Conservation (phyloP, 2,797 vertebrate genomes). For the Bucorvus abyssinicus region DNA sequence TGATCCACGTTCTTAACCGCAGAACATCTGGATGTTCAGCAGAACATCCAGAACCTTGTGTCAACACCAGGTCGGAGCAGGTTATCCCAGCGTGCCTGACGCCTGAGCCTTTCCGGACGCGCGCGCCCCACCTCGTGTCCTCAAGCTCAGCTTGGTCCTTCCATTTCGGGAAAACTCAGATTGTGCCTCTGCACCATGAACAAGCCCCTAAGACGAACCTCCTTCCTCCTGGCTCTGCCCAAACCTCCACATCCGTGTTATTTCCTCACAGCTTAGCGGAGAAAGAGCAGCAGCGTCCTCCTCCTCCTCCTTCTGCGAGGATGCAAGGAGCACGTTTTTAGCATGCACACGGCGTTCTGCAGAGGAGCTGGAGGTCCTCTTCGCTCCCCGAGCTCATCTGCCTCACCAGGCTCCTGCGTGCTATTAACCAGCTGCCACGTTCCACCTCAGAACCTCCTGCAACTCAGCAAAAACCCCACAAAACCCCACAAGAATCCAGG, state of each 20-base stretch:
- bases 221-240: neutral
- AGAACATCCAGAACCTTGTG: fast-evolving
- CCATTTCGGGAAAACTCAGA: neutral
- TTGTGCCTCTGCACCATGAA: neutral
- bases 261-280: neutral
- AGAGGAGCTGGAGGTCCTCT: neutral
- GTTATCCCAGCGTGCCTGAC: fast-evolving
- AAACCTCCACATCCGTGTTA: neutral
- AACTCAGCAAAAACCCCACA: neutral
- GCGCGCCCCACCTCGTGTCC: neutral
- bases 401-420: neutral
- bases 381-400: neutral
- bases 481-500: neutral
- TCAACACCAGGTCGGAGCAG: neutral
- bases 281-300: neutral
- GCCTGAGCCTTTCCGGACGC: neutral
- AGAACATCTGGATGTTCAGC: neutral
- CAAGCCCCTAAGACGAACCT: neutral
- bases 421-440: neutral
- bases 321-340: fast-evolving
- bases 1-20: fast-evolving
- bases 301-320: neutral
- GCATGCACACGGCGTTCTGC: neutral
- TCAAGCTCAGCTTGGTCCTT: neutral
- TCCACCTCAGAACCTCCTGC: constrained; percentile 31